A percentile compares a stretch with the other conserved stretches of the same genome.
Evolutionary conservation across 2,888 invertebrate species (phyloP).

Genomic region (Amphiduros pacificus): DNA sequence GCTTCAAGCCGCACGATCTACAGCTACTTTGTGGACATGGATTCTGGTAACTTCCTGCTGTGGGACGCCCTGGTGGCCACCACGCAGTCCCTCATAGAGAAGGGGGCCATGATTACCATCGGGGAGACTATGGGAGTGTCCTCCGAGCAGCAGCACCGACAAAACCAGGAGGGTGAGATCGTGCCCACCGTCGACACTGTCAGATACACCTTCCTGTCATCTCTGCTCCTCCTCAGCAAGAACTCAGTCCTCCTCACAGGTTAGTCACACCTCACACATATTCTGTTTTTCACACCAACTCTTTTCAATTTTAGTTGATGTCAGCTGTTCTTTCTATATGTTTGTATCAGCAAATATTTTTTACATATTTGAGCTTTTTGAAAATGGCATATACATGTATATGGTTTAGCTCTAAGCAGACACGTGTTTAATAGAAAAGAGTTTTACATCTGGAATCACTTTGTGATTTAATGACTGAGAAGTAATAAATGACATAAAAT

Average conservation of each 20-base stretch:
- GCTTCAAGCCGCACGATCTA: slow-evolving; percentile 55
- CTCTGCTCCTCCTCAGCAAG: slow-evolving; percentile 51
- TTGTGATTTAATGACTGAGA: too few relatives aligned
- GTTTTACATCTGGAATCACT: too few relatives aligned
- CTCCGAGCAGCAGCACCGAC: slow-evolving; percentile 36
- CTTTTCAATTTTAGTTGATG: too few relatives aligned
- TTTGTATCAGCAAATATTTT: too few relatives aligned
- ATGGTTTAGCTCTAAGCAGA: too few relatives aligned
- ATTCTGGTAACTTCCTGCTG: slow-evolving; percentile 53
- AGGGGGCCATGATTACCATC: slow-evolving; percentile 54
- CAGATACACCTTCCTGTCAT: slow-evolving; percentile 55
- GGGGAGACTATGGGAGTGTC: slow-evolving; percentile 49
- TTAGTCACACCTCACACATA: slow-evolving; percentile 23
- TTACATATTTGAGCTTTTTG: too few relatives aligned
- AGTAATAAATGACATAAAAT: too few relatives aligned
- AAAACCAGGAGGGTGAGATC: slow-evolving; percentile 41
- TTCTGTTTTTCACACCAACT: too few relatives aligned
- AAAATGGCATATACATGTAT: too few relatives aligned
- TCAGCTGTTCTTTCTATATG: too few relatives aligned
- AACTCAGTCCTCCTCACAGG: slow-evolving; percentile 57
- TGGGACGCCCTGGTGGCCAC: slow-evolving; percentile 57
- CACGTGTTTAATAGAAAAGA: too few relatives aligned
- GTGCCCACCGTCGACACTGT: slow-evolving; percentile 58
- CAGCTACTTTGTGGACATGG: slow-evolving; percentile 58
- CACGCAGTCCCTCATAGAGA: slow-evolving; percentile 56